A percentile compares a stretch with the other conserved stretches of the same genome.
These are phyloP conservation scores for Diachasma alloeum DNA, from an alignment of 1,140 invertebrate genomes.

Conservation along the genomic window DNA sequence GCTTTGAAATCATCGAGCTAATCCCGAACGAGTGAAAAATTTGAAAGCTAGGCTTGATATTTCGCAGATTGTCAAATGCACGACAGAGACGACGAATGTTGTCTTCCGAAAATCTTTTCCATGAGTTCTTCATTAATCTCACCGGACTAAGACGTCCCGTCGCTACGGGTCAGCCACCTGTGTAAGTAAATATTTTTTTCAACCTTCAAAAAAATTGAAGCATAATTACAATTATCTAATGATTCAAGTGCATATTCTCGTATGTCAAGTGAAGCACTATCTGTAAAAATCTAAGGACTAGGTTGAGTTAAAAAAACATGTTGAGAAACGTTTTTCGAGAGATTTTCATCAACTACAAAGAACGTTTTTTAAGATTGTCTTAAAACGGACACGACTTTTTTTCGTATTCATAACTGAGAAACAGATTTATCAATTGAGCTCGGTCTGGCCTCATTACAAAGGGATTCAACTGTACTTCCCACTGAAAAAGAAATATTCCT, in stretches of 20 bases:
- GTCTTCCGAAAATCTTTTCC: slow-evolving; percentile 65
- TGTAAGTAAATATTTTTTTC: slow-evolving; percentile 54
- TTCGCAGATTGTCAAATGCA: slow-evolving; percentile 15
- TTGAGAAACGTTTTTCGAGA: no score
- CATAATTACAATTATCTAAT: slow-evolving; percentile 32
- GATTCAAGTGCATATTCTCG: not conserved
- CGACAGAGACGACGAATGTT: slow-evolving; percentile 31
- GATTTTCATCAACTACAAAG: no score
- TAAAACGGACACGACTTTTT: no score
- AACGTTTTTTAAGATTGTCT: no score
- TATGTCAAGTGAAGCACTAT: not conserved
- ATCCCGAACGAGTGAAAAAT: not conserved
- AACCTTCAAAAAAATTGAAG: slow-evolving; percentile 2
- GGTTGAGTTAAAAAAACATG: no score
- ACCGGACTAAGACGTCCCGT: slow-evolving; percentile 55
- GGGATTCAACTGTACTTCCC: no score
- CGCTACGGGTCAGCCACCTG: slow-evolving; percentile 55
- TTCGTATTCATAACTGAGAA: no score
- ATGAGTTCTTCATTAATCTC: slow-evolving; percentile 70
- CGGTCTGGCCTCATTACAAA: no score
- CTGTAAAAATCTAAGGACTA: no score
- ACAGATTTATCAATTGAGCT: no score
- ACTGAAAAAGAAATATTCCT: no score
- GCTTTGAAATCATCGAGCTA: not conserved
- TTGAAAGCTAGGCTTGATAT: slow-evolving; percentile 16